Conservation (phyloP, 2,797 vertebrate genomes). For the Sebastes miniatus region DNA sequence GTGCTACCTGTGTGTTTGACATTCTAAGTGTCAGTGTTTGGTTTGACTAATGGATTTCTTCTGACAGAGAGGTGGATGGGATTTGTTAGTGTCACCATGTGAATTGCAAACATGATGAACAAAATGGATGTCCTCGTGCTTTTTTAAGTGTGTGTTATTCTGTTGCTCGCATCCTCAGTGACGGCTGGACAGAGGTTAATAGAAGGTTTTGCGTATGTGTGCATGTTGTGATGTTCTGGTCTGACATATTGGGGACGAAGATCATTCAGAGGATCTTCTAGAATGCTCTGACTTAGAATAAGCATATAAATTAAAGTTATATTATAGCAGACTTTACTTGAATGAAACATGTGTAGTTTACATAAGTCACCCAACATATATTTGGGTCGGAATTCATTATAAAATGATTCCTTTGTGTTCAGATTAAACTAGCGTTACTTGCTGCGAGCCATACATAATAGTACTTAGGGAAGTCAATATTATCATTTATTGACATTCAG, state of each 20-base stretch:
- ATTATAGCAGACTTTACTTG: background rate
- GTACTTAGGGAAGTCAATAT: background rate
- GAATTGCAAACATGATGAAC: slow-evolving; percentile 56
- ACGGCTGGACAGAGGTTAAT: slow-evolving; percentile 41
- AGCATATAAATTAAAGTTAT: background rate
- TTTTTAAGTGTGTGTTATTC: slow-evolving; percentile 59
- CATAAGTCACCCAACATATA: background rate
- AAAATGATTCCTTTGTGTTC: background rate
- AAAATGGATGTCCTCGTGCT: slow-evolving; percentile 52
- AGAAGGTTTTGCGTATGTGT: slow-evolving; percentile 15
- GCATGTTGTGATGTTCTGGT: slow-evolving; percentile 22
- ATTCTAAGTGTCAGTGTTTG: slow-evolving; percentile 66
- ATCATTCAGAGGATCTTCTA: background rate
- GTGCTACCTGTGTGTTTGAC: slow-evolving; percentile 67
- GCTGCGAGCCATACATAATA: background rate
- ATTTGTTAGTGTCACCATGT: slow-evolving; percentile 61
- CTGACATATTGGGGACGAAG: slow-evolving; percentile 4
- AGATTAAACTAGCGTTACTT: background rate
- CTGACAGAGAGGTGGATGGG: slow-evolving; percentile 63
- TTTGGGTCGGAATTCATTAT: background rate
- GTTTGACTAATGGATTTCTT: slow-evolving; percentile 72
- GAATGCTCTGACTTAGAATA: background rate
- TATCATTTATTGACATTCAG: background rate
- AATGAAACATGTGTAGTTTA: background rate
- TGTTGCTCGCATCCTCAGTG: slow-evolving; percentile 28